These are phyloP conservation scores for Cinclus cinclus DNA, from an alignment of 2,113 vertebrate genomes.

Conservation along the genomic window DNA sequence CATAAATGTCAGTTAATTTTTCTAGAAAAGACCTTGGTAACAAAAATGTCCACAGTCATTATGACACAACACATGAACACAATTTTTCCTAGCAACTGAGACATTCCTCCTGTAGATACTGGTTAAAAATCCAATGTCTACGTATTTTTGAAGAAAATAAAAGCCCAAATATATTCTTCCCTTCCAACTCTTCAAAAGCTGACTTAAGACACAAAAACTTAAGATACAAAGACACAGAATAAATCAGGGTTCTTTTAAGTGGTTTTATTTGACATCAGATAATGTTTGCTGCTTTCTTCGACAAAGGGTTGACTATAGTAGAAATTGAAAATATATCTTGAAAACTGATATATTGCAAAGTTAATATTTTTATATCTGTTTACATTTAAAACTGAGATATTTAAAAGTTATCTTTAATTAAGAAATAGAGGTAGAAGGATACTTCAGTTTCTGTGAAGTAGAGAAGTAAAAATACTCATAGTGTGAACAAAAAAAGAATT, in stretches of 20 bases:
- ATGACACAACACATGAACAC: background rate
- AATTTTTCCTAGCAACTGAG: background rate
- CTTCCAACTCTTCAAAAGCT: background rate
- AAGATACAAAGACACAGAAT: background rate
- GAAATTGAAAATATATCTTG: constrained; percentile 22
- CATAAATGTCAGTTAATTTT: background rate
- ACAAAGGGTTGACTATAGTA: background rate
- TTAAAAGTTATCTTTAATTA: constrained; percentile 11
- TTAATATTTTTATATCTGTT: background rate
- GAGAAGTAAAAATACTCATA: background rate
- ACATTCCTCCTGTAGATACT: background rate
- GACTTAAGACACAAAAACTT: background rate
- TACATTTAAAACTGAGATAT: background rate
- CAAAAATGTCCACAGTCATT: background rate
- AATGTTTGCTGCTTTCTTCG: background rate
- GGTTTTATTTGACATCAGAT: background rate
- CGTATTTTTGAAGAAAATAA: background rate
- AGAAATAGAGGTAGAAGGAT: background rate
- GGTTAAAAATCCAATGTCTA: background rate
- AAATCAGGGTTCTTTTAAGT: background rate
- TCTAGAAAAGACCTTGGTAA: background rate
- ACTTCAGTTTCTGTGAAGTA: background rate
- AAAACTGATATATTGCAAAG: constrained; percentile 44
- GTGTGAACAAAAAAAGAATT: background rate
- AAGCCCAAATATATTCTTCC: background rate